phyloP scores from a whole-genome alignment of 2,888 invertebrate species.

The Euclidia mi region DNA sequence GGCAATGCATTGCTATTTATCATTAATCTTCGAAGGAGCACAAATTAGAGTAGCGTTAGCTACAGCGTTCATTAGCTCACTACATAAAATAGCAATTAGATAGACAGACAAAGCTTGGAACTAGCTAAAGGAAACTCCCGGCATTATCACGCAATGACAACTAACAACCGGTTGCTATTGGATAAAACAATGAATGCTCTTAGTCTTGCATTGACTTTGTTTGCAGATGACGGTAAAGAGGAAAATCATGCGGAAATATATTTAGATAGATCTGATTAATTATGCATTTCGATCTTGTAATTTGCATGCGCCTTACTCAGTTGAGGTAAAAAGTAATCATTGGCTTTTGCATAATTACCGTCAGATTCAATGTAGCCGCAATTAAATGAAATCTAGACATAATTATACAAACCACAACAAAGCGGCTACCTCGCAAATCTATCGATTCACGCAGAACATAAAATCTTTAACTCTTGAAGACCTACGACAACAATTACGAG shows the following conservation, averaged over 20 bases:
- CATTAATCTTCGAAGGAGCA: conserved; percentile 58
- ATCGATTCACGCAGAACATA: no score
- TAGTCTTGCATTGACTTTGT: neutral
- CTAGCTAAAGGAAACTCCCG: conserved; percentile 35
- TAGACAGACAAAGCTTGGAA: conserved; percentile 39
- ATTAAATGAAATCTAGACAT: no score
- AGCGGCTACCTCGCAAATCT: no score
- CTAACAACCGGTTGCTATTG: conserved; percentile 7
- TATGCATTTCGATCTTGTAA: neutral
- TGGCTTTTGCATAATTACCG: no score
- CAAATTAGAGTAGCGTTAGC: conserved; percentile 53
- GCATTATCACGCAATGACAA: conserved; percentile 10
- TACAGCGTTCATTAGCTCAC: conserved; percentile 69
- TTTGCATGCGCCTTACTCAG: neutral
- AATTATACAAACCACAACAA: no score
- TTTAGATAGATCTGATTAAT: no score
- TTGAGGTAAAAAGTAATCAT: no score
- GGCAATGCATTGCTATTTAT: conserved; percentile 23
- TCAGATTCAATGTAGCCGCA: no score
- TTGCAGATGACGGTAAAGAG: neutral
- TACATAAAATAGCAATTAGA: conserved; percentile 80
- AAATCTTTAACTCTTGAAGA: no score
- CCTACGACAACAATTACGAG: no score
- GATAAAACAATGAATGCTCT: conserved; percentile 5
- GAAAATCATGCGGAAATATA: neutral